Evolutionary conservation across 1,140 invertebrate species (phyloP).

Genomic region (Polyergus mexicanus): DNA sequence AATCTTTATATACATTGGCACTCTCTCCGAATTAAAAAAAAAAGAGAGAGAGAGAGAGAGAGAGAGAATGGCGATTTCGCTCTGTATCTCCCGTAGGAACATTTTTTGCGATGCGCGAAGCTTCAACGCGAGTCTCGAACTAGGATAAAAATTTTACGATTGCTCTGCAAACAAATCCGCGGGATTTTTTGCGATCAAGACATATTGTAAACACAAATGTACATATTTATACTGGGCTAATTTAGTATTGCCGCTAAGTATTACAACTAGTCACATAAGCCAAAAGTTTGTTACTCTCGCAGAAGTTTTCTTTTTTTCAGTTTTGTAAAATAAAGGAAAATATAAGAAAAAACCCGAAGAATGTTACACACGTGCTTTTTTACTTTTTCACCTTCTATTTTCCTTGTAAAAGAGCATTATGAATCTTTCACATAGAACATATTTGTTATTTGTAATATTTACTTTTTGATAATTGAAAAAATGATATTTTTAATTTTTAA

Average conservation of each 20-base stretch:
- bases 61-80: neutral
- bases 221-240: constrained; percentile 80
- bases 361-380: neutral
- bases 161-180: constrained; percentile 18
- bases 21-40: neutral
- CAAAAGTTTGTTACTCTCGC: constrained; percentile 84
- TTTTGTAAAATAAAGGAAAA: constrained; percentile 83
- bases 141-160: constrained; percentile 28
- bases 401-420: neutral
- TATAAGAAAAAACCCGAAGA: constrained; percentile 67
- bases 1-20: constrained; percentile 1
- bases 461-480: neutral
- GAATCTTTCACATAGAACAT: neutral
- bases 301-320: constrained; percentile 82
- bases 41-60: neutral
- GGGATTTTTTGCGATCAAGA: constrained; percentile 15
- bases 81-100: constrained; percentile 2
- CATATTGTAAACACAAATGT: constrained; percentile 63
- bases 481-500: constrained; percentile 21
- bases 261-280: constrained; percentile 85
- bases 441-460: neutral
- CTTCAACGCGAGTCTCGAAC: neutral
- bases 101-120: neutral
- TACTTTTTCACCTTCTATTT: neutral
- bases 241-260: constrained; percentile 85